Conservation (phyloP, 2,113 vertebrate species). For the Podiceps cristatus region DNA sequence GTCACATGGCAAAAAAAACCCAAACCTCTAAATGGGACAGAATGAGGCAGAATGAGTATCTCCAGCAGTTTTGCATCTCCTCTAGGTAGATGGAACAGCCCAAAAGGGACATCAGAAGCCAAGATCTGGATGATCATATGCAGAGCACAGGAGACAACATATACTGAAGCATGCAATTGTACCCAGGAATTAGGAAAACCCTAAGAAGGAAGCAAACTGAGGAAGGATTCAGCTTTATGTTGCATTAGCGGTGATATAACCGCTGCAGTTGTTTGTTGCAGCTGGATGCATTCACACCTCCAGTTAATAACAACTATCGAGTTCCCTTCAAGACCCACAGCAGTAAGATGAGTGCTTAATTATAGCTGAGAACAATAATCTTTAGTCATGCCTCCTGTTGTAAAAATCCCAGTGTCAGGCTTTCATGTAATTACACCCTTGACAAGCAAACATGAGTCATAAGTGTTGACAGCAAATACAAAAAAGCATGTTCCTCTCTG, state of each 20-base stretch:
- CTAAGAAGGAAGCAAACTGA: background rate
- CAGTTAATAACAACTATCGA: conserved; percentile 58
- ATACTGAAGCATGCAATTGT: background rate
- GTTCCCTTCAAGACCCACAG: conserved; percentile 18
- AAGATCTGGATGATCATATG: background rate
- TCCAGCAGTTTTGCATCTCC: background rate
- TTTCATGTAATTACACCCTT: conserved; percentile 8
- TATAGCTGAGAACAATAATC: conserved; percentile 38
- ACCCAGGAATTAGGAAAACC: background rate
- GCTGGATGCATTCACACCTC: background rate
- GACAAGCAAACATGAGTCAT: background rate
- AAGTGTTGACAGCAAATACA: background rate
- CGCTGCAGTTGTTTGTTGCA: background rate
- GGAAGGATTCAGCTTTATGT: background rate
- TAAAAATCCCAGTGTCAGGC: background rate
- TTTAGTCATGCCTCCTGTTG: background rate
- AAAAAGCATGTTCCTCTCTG: background rate
- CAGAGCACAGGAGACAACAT: background rate
- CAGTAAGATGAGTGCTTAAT: conserved; percentile 44
- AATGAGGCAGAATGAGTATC: background rate
- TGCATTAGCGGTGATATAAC: background rate
- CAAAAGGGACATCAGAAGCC: background rate
- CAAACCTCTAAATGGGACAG: background rate
- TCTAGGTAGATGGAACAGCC: background rate
- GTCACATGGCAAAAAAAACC: background rate